Conservation (phyloP, 1,140 invertebrate genomes). For the Drosophila simulans region DNA sequence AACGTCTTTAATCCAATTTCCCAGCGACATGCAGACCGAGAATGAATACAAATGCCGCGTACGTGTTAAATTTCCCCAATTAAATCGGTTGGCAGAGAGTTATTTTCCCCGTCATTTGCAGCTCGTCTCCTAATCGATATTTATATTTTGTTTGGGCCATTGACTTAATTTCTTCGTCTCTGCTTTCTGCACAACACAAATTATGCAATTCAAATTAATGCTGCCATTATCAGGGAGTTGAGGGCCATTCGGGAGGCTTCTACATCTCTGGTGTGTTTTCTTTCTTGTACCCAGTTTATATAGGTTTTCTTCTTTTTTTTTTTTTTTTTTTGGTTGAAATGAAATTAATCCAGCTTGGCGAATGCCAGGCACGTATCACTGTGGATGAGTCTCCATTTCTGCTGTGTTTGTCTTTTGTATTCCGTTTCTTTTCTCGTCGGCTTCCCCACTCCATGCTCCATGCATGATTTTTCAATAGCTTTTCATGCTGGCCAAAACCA, state of each 20-base stretch:
- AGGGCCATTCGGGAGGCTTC: constrained; percentile 14
- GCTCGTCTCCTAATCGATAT: constrained; percentile 71
- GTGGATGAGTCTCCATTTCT: constrained; percentile 63
- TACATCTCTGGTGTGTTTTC: constrained; percentile 14
- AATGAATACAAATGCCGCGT: constrained; percentile 82
- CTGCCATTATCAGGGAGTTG: constrained; percentile 51
- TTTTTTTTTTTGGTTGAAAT: constrained; percentile 50
- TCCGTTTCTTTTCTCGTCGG: constrained; percentile 16
- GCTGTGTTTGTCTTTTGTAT: constrained; percentile 67
- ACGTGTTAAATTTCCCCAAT: constrained; percentile 81
- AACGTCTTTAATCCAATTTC: constrained; percentile 82
- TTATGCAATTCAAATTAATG: constrained; percentile 84
- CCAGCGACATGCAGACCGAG: constrained; percentile 66
- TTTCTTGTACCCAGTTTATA: neutral
- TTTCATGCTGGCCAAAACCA: constrained; percentile 25
- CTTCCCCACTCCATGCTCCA: constrained; percentile 9
- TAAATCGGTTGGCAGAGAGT: constrained; percentile 73
- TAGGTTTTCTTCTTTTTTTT: constrained; percentile 3
- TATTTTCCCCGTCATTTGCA: constrained; percentile 55
- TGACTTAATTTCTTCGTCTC: constrained; percentile 75
- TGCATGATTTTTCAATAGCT: constrained; percentile 74
- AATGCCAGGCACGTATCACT: constrained; percentile 77
- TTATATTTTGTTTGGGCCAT: constrained; percentile 79
- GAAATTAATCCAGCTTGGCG: constrained; percentile 79
- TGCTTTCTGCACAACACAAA: constrained; percentile 67